Base-by-base conservation (phyloP, 92 coral and sea anemone genomes). In the Actinernus sp. region DNA sequence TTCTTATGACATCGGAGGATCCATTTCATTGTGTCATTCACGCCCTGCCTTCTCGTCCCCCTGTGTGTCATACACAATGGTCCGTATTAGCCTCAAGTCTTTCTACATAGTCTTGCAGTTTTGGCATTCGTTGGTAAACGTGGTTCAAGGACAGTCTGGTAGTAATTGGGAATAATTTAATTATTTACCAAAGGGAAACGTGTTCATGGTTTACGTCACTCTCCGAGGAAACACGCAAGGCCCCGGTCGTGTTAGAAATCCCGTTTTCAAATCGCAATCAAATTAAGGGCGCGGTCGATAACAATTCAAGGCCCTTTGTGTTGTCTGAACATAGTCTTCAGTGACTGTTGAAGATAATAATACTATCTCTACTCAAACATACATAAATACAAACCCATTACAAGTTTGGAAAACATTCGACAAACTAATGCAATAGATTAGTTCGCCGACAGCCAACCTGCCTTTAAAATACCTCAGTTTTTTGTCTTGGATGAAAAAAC, bases 111-210 rank as follows among this genome's bases (percentile, higher is more conserved):
- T 23, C 22, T 4, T 8, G 22, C 52, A 45, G 18, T 4, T 18
- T 4, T 9, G 10, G 52, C n/a, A 45, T 7, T 5, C 8, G 4
- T 17, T 23, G 41, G 5, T 18, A 82, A 75, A 83, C 80, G 67
- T 84, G 85, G 74, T 67, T 76, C 47, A 34, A 70, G 70, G 22
- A 52, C 56, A 45, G 61, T 55, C 58, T 84, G 90, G 70, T 85
- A 76, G 68, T 60, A 75, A 60, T 61, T 52, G 60, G 72, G 75
- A 55, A 36, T 69, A 68, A 76, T 84, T 71, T 76, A n/a, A n/a
- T n/a, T n/a, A 74, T 84, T 84, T 70, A 70, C 66, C 50, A 57
- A 55, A 70, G 55, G 36, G 57, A 64, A 70, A 70, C 78, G 78
- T 70, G 78, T 57, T 41, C 43, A 41, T n/a, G 5, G 52, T 7